A percentile compares a stretch with the other conserved stretches of the same genome.
These are phyloP conservation scores for Fabriciana adippe DNA, from an alignment of 2,888 invertebrate species.

Conservation along the genomic window DNA sequence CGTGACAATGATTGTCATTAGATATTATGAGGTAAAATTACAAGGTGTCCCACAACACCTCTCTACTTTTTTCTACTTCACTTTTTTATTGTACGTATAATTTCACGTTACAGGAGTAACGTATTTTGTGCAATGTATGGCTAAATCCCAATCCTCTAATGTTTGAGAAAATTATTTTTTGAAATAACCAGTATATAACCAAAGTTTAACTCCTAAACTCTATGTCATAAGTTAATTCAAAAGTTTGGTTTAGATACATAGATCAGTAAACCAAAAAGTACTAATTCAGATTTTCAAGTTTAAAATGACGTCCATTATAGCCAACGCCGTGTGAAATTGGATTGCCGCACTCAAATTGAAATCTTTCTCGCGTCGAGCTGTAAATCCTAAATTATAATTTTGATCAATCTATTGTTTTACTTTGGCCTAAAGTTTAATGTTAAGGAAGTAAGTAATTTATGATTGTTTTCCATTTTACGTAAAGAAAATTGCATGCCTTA, in stretches of 20 bases:
- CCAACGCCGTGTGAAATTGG: slow-evolving; percentile 39
- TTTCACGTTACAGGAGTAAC: not conserved
- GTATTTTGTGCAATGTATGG: no score
- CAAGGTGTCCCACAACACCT: no score
- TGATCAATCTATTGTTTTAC: slow-evolving; percentile 14
- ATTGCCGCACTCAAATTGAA: slow-evolving; percentile 36
- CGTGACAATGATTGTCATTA: no score
- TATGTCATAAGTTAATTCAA: slow-evolving; percentile 28
- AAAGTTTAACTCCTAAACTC: slow-evolving; percentile 9
- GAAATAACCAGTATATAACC: not conserved
- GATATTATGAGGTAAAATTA: no score
- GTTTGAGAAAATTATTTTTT: no score
- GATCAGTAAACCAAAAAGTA: slow-evolving; percentile 13
- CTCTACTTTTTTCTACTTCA: no score
- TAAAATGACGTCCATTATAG: slow-evolving; percentile 36
- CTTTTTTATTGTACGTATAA: not conserved
- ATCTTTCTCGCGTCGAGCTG: slow-evolving; percentile 26
- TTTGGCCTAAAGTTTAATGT: slow-evolving; percentile 7
- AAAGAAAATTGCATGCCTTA: no score
- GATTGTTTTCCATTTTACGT: no score
- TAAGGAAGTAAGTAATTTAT: no score
- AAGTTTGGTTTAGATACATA: slow-evolving; percentile 26
- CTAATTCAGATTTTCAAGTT: slow-evolving; percentile 27
- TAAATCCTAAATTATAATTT: slow-evolving; percentile 29
- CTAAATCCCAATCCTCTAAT: no score